Evolutionary conservation across 2,113 vertebrate species (phyloP).

Genomic region (Sialia sialis): DNA sequence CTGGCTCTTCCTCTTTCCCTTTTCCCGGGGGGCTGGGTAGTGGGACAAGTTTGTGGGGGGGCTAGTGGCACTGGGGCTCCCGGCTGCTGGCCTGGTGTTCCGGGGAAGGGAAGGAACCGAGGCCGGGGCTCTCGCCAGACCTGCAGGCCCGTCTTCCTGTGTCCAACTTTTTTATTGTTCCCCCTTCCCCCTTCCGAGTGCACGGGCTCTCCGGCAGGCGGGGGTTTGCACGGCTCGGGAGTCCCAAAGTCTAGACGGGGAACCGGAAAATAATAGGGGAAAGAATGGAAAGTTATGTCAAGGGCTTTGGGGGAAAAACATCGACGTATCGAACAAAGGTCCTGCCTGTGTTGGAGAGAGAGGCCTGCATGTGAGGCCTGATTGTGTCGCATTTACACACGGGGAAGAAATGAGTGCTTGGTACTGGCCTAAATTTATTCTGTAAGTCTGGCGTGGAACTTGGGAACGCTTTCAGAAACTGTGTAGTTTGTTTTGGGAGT

Average conservation of each 20-base stretch:
- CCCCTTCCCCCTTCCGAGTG: conserved; percentile 8
- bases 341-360: conserved; percentile 69
- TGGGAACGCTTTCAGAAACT: not conserved
- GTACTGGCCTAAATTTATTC: conserved; percentile 51
- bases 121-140: conserved; percentile 26
- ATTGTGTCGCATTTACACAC: conserved; percentile 68
- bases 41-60: not conserved
- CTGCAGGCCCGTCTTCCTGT: conserved; percentile 64
- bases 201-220: not conserved
- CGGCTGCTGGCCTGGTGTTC: not conserved
- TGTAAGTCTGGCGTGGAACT: conserved; percentile 6
- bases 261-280: conserved; percentile 45
- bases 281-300: conserved; percentile 49
- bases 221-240: not conserved
- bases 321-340: conserved; percentile 76
- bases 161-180: conserved; percentile 69
- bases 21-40: not conserved
- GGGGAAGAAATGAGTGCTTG: conserved; percentile 24
- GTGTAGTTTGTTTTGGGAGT: not conserved
- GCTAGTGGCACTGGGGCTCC: not conserved
- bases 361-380: conserved; percentile 72
- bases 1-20: not conserved
- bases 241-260: conserved; percentile 41
- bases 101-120: not conserved
- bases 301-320: conserved; percentile 57